A percentile compares a stretch with the other conserved stretches of the same genome.
phyloP scores from a whole-genome alignment of 2,113 vertebrate species.

The Anoura caudifer region DNA sequence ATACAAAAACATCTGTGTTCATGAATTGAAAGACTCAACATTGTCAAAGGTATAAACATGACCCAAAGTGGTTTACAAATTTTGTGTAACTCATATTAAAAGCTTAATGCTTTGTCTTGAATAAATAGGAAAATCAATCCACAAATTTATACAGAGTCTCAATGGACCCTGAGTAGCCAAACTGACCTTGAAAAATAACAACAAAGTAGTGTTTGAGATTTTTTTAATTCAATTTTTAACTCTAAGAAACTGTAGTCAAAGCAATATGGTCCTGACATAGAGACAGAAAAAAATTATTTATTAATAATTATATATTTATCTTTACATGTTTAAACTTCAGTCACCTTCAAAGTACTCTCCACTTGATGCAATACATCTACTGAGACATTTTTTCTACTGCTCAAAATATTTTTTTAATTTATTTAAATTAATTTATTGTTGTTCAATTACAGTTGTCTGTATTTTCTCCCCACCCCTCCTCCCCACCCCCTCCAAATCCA shows the following conservation, averaged over 20 bases:
- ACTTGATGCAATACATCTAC: too few relatives aligned
- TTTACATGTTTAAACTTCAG: too few relatives aligned
- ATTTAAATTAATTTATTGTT: too few relatives aligned
- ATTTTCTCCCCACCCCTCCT: too few relatives aligned
- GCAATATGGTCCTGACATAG: neutral
- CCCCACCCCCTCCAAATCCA: too few relatives aligned
- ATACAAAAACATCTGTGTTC: neutral
- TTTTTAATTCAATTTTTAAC: neutral
- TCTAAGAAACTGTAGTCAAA: neutral
- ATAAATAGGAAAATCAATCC: neutral
- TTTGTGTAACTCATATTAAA: neutral
- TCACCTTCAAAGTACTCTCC: too few relatives aligned
- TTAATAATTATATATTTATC: too few relatives aligned
- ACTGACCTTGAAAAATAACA: neutral
- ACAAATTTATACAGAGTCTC: neutral
- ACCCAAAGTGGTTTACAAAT: neutral
- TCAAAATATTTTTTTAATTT: too few relatives aligned
- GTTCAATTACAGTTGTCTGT: too few relatives aligned
- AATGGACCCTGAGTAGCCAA: neutral
- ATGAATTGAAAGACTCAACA: neutral
- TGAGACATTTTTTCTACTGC: too few relatives aligned
- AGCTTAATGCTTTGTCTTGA: neutral
- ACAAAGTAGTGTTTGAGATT: neutral
- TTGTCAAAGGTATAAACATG: neutral
- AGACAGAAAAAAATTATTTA: neutral